A percentile compares a stretch with the other conserved stretches of the same genome.
phyloP scores from a whole-genome alignment of 1,140 invertebrate genomes.

The Cherax destructor region DNA sequence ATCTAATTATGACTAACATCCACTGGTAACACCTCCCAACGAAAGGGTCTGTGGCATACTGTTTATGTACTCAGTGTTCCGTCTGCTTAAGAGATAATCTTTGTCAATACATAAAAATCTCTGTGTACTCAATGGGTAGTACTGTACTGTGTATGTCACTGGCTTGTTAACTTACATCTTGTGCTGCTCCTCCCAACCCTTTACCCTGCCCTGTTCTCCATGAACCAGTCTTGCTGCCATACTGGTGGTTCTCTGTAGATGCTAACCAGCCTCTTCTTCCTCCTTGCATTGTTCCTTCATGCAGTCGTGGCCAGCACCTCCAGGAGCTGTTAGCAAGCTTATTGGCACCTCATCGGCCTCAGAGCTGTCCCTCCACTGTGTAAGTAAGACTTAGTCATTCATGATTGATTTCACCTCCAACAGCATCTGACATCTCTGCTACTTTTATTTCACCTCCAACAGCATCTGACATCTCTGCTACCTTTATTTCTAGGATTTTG shows the following conservation, averaged over 20 bases:
- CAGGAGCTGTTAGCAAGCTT: conserved; percentile 56
- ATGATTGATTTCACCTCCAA: neutral
- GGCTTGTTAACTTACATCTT: neutral
- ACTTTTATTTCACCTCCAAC: neutral
- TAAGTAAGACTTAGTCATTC: conserved; percentile 36
- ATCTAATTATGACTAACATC: neutral
- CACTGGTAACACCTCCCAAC: neutral
- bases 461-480: neutral
- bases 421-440: neutral
- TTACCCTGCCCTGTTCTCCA: neutral
- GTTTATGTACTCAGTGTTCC: neutral
- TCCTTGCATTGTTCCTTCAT: conserved; percentile 9
- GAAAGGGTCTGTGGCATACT: conserved; percentile 3
- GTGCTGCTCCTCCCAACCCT: neutral
- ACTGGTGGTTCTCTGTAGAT: neutral
- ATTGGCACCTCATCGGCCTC: conserved; percentile 49
- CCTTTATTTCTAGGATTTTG: neutral
- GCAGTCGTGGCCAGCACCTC: conserved; percentile 62
- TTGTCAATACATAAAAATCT: neutral
- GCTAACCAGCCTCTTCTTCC: conserved; percentile 39
- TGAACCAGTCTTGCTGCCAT: neutral
- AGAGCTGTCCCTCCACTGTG: conserved; percentile 49
- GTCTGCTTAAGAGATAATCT: neutral
- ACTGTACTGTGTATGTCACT: neutral
- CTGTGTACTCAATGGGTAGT: no score